phyloP scores from a whole-genome alignment of 2,888 invertebrate genomes.

The Desoria tigrina region DNA sequence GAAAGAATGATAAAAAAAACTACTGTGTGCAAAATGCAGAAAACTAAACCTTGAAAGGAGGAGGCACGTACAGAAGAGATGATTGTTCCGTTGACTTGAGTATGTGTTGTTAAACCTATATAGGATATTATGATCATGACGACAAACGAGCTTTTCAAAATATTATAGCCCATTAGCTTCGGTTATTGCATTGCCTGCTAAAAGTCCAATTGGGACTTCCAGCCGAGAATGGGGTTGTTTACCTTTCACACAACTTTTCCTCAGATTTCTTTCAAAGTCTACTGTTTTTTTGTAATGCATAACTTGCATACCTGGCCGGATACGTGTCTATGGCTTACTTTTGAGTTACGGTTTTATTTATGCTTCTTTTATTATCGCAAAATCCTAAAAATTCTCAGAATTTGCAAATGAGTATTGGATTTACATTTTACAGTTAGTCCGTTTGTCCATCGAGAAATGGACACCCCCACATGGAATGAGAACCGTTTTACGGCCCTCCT shows the following conservation, averaged over 20 bases:
- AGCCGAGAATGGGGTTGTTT: conserved; percentile 11
- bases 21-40: conserved; percentile 7
- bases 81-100: conserved; percentile 1
- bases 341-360: too few species aligned
- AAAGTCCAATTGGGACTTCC: background rate
- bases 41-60: background rate
- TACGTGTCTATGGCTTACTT: too few species aligned
- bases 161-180: conserved; percentile 11
- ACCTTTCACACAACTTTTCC: background rate
- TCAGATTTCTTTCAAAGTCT: background rate
- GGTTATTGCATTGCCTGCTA: conserved; percentile 11
- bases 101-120: conserved; percentile 10
- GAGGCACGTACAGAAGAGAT: conserved; percentile 8
- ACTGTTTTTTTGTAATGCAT: background rate
- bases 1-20: too few species aligned
- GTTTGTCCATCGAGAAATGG: too few species aligned
- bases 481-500: background rate
- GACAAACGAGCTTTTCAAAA: conserved; percentile 12
- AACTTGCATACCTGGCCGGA: too few species aligned
- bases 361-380: too few species aligned
- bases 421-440: too few species aligned
- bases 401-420: too few species aligned
- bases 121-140: background rate
- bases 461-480: too few species aligned
- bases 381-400: too few species aligned